These are phyloP conservation scores for Sakesphorus luctuosus DNA, from an alignment of 2,113 vertebrate genomes.

Conservation along the genomic window DNA sequence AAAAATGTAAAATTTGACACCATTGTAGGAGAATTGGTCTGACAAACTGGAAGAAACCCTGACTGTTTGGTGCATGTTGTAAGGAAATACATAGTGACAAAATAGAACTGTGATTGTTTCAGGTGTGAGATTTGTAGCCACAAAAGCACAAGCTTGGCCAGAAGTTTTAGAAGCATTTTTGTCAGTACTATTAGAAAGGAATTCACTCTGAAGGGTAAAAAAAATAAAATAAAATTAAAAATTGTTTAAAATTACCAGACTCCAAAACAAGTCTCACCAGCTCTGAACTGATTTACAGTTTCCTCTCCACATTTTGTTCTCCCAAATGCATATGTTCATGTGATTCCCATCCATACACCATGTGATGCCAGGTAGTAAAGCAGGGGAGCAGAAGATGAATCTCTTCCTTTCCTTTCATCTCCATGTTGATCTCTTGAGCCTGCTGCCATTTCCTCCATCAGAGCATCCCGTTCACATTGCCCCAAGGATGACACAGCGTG, in stretches of 20 bases:
- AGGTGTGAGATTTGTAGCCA: neutral
- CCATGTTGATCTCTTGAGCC: neutral
- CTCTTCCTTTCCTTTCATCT: neutral
- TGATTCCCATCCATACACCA: neutral
- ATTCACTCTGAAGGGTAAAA: constrained; percentile 5
- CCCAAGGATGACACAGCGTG: fast-evolving
- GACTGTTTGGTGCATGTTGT: neutral
- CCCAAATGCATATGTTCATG: neutral
- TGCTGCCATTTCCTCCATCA: neutral
- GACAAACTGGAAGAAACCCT: neutral
- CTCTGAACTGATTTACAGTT: neutral
- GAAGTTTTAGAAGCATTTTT: neutral
- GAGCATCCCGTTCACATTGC: fast-evolving
- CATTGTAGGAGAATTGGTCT: neutral
- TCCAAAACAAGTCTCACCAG: neutral
- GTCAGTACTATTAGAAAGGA: neutral
- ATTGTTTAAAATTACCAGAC: neutral
- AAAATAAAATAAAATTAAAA: neutral
- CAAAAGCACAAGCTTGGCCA: neutral
- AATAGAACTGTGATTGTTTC: neutral
- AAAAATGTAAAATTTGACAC: neutral
- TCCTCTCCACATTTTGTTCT: neutral
- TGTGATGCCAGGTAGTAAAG: neutral
- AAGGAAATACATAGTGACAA: neutral
- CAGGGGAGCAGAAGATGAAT: neutral